phyloP scores from a whole-genome alignment of 2,888 invertebrate species.

The Scaptomyza caliginosa region DNA sequence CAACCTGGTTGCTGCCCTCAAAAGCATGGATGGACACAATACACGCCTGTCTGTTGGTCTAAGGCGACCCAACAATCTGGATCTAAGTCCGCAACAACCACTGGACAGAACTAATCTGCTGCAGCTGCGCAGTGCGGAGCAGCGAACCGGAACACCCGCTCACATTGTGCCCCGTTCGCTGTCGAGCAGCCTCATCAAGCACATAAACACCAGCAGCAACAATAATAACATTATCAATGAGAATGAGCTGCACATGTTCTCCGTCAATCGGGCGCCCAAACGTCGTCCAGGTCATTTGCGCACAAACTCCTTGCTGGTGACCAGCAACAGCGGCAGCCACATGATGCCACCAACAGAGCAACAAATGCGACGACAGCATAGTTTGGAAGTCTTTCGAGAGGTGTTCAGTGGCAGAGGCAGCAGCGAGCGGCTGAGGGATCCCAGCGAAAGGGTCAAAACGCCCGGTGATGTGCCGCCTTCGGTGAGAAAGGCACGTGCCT shows the following conservation, averaged over 20 bases:
- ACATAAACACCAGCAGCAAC: slow-evolving; percentile 52
- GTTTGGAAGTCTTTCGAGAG: slow-evolving; percentile 90
- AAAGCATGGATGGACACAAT: slow-evolving; percentile 46
- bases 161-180: slow-evolving; percentile 79
- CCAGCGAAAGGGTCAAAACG: slow-evolving; percentile 91
- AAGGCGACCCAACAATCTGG: slow-evolving; percentile 82
- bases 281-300: slow-evolving; percentile 71
- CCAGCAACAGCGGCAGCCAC: slow-evolving; percentile 28
- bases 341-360: slow-evolving; percentile 62
- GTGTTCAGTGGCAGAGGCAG: slow-evolving; percentile 89
- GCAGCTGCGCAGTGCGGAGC: slow-evolving; percentile 67
- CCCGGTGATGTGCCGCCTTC: slow-evolving; percentile 93
- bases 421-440: slow-evolving; percentile 87
- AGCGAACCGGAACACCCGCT: slow-evolving; percentile 72
- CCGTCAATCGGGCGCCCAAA: slow-evolving; percentile 37
- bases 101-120: slow-evolving; percentile 43
- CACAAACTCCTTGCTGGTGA: slow-evolving; percentile 67
- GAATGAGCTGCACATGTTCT: slow-evolving; percentile 62
- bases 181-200: slow-evolving; percentile 74
- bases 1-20: slow-evolving; percentile 80
- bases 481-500: slow-evolving; percentile 88
- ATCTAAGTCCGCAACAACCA: slow-evolving; percentile 71
- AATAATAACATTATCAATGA: slow-evolving; percentile 54
- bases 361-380: slow-evolving; percentile 86
- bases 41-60: slow-evolving; percentile 34